Base-by-base conservation (phyloP, 2,888 invertebrate species). In the Hedychridium roseum region DNA sequence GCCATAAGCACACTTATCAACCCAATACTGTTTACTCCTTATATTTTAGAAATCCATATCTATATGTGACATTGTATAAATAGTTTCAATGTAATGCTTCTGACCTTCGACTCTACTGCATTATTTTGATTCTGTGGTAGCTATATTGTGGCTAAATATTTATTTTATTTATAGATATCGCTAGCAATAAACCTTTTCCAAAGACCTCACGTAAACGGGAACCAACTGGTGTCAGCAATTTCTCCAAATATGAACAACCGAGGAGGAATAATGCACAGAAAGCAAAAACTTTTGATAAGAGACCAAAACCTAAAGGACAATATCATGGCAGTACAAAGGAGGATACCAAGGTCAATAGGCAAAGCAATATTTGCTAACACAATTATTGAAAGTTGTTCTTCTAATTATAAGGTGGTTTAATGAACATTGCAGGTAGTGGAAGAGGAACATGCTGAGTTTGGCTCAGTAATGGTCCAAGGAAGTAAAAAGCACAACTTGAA, bases 401-500 rank as follows among this genome's bases (percentile, higher is more conserved):
- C n/a, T n/a, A n/a, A n/a, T n/a, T n/a, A n/a, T n/a, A n/a, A n/a
- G n/a, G n/a, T n/a, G n/a, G n/a, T n/a, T n/a, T n/a, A n/a, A 14
- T 4, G 1, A 0, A 31, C 6, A 36, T 53, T 60, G 7, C 46
- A 81, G 81, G 79, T 82, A 80, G 79, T 69, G 57, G 83, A 83
- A 61, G 80, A 82, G 39, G 82, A 84, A 57, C 82, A 83, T 72
- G 84, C 86, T 78, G 93, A 93, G 85, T 82, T 87, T 80, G 92
- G 91, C 83, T 92, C 92, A 78, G 88, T 92, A 70, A 88, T 90
- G 83, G 82, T 85, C 78, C 86, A 86, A 79, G 91, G 92, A 82
- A 90, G 91, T 80, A 94, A 92, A 81, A 94, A 94, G 84, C 91
- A 91, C 83, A 95, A 91, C 82, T 84, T 93, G 82, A 94, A 92